Base-by-base conservation (phyloP, 2,888 invertebrate species). In the Troglohyphantes excavatus region DNA sequence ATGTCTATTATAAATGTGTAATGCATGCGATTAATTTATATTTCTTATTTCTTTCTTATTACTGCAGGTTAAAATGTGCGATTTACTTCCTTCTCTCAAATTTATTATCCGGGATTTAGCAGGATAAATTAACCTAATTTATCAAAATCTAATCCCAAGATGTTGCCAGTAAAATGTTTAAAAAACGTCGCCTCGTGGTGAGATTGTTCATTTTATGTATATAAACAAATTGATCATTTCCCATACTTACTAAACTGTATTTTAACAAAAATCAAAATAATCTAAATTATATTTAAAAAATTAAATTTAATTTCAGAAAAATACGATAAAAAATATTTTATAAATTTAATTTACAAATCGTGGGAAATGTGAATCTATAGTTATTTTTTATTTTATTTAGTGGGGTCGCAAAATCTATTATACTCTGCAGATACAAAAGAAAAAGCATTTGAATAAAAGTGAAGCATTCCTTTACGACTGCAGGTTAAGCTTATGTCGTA, bases 131-230 rank as follows among this genome's bases (percentile, higher is more conserved):
- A 72, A 59, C 65, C 23, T 73, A 73, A 73, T 73, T 63, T 73
- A 65, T 75, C 65, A n/a, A 39, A 39, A 43, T 63, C 19, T 73
- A 67, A 65, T 65, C 65, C 21, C 39, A 84, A 46, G 73, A 75
- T 43, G 65, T 81, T 76, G 27, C 73, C 43, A 65, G 61, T 39
- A 65, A 46, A 72, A 84, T 26, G 65, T 84, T 53, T 84, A 75
- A 73, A 73, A 84, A 65, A 33, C 23, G 68, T 27, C 65, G 33
- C 59, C 27, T 61, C 53, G 53, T 65, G 83, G 73, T 84, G 73
- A 84, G 73, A 84, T 17, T 43, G 73, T 63, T 75, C 72, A 84
- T 73, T 83, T 67, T 81, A 73, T 73, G 83, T 73, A 83, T 83
- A 61, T 61, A 59, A 59, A 59, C 53, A 73, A 65, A 61, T 63